These are phyloP conservation scores for Ibycter americanus DNA, from an alignment of 2,797 vertebrate genomes.

Conservation along the genomic window DNA sequence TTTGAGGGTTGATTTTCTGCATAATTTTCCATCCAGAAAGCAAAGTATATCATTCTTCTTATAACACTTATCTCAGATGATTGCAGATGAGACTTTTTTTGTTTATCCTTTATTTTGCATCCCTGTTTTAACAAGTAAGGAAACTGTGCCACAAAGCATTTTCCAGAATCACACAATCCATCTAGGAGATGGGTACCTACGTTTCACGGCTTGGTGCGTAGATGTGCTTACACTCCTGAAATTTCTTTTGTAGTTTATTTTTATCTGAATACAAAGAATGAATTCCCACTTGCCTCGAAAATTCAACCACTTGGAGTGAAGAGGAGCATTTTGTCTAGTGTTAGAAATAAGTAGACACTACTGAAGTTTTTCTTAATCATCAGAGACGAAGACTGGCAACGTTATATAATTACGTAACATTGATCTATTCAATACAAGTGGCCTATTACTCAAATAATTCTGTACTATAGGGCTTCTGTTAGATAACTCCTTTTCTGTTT, in stretches of 20 bases:
- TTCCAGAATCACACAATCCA: not conserved
- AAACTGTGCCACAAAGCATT: not conserved
- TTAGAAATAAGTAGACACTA: constrained; percentile 21
- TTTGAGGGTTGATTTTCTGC: not conserved
- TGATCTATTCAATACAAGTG: constrained; percentile 36
- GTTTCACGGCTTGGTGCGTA: not conserved
- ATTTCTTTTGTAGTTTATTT: constrained; percentile 21
- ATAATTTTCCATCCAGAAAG: not conserved
- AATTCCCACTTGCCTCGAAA: not conserved
- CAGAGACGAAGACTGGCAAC: constrained; percentile 10
- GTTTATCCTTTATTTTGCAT: not conserved
- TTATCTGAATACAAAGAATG: not conserved
- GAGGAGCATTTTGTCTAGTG: not conserved
- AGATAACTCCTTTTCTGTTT: constrained; percentile 58
- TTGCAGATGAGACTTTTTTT: not conserved
- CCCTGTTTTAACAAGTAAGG: not conserved
- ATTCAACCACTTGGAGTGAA: not conserved
- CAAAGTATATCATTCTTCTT: not conserved
- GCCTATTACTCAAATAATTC: constrained; percentile 32
- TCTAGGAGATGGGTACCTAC: not conserved
- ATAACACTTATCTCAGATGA: not conserved
- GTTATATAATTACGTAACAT: constrained; percentile 35
- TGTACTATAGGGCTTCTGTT: constrained; percentile 47
- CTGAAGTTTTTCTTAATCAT: constrained; percentile 25
- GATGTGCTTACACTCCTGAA: not conserved